Base-by-base conservation (phyloP, 2,888 invertebrate species). In the Caenorhabditis sp. region DNA sequence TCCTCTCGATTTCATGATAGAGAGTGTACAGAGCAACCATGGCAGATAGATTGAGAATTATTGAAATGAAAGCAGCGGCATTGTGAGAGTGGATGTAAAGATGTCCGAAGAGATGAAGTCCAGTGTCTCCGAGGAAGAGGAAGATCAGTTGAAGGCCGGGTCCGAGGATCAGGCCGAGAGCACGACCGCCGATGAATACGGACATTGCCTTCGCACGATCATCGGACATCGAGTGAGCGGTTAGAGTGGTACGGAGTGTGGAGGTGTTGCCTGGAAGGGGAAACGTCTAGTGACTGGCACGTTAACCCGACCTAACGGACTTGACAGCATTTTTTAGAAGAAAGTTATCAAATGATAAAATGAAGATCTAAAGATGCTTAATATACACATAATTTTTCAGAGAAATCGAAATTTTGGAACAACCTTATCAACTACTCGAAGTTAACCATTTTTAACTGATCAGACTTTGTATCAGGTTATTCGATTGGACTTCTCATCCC, bases 161-260 rank as follows among this genome's bases (percentile, higher is more conserved):
- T 0, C 83, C 83, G 12, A 80, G 24, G 6, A 83, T 59, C 0
- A 80, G 31, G 0, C 83, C 83, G 24, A 75, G 41, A n/a, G 79
- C 74, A 26, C 83, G 63, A 19, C 83, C 79, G 1, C 83, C 80
- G 22, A 75, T 75, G 58, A 83, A 74, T 8, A 69, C 63, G 0
- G 83, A 74, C 83, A 83, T 83, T 2, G 83, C 80, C 24, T 79
- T 80, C 7, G 83, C 68, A 10, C 80, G 69, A 44, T 83, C 83
- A 22, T 75, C 74, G 12, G 75, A 54, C 59, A 58, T 75, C 7
- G 83, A 79, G 44, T 80, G 74, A 5, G 79, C 79, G 5, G 79
- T 74, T 24, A 74, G 26, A 31, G 68, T 47, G 0, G 82, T 82
- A 14, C 82, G 66, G 10, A 82, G 61, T 0, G 82, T 77, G 2